Percentiles rank a stretch among this genome's conserved stretches.
Evolutionary conservation across 30 jellyfish, hydroid and myxozoan genomes (phyloP).

Genomic region (Aurelia sp.): DNA sequence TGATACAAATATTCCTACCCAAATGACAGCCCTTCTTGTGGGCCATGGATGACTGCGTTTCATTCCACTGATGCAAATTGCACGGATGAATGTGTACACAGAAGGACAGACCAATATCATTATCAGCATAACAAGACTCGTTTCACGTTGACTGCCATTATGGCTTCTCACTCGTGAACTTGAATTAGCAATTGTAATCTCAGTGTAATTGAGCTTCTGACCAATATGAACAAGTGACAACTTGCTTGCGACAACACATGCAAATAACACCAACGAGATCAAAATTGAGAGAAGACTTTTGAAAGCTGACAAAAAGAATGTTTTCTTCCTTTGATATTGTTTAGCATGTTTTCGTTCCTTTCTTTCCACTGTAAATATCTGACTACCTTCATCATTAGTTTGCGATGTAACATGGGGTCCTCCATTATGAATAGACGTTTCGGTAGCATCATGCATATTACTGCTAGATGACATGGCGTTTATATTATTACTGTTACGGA

Average conservation of each 20-base stretch:
- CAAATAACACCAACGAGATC: conserved; percentile 60
- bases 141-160: conserved; percentile 47
- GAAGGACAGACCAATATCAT: conserved; percentile 73
- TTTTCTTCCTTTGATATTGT: conserved; percentile 69
- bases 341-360: conserved; percentile 30
- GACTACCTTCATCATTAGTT: conserved; percentile 9
- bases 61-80: conserved; percentile 64
- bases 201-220: conserved; percentile 32
- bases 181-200: neutral
- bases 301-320: conserved; percentile 58
- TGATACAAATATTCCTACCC: conserved; percentile 59
- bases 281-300: conserved; percentile 66
- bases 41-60: conserved; percentile 97
- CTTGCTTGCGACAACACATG: conserved; percentile 84
- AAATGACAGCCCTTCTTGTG: conserved; percentile 70
- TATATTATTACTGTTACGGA: neutral
- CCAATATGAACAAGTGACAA: conserved; percentile 82
- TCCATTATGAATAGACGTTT: too few species aligned
- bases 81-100: conserved; percentile 50
- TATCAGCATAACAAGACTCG: conserved; percentile 76
- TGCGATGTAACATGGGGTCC: neutral
- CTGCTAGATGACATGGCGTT: too few species aligned
- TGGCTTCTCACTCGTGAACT: neutral
- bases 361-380: conserved; percentile 74
- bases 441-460: too few species aligned